Evolutionary conservation across 1,140 invertebrate species (phyloP).

Genomic region (Neodiprion fabricii): DNA sequence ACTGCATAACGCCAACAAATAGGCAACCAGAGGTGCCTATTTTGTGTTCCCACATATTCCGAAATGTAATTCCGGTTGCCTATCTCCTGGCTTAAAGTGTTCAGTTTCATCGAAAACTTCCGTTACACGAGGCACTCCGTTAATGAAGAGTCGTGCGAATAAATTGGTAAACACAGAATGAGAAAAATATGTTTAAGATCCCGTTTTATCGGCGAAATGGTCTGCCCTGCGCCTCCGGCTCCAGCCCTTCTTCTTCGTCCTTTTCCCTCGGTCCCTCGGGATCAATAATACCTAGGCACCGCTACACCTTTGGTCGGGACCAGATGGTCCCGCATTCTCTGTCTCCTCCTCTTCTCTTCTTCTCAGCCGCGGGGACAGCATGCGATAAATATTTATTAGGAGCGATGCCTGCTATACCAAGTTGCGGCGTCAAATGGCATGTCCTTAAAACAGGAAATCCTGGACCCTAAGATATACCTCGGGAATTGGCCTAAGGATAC

Average conservation of each 20-base stretch:
- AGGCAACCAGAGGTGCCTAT: too few relatives aligned
- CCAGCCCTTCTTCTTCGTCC: neutral
- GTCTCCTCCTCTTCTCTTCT: neutral
- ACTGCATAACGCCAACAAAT: too few relatives aligned
- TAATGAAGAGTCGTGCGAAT: too few relatives aligned
- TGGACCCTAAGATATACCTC: neutral
- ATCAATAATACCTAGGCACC: neutral
- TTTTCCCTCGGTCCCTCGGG: neutral
- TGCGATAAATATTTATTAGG: slow-evolving; percentile 5
- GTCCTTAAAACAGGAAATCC: slow-evolving; percentile 2
- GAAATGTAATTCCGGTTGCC: too few relatives aligned
- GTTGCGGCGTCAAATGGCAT: neutral
- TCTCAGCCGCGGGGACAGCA: neutral
- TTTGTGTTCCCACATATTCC: too few relatives aligned
- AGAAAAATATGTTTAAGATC: too few relatives aligned
- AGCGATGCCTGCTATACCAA: neutral
- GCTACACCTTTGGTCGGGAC: neutral
- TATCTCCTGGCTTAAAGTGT: too few relatives aligned
- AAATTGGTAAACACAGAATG: too few relatives aligned
- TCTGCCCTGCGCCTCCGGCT: too few relatives aligned
- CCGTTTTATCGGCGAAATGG: too few relatives aligned
- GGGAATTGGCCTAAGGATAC: neutral
- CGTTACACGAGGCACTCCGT: too few relatives aligned
- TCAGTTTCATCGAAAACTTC: too few relatives aligned
- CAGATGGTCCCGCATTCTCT: neutral